Base-by-base conservation (phyloP, 92 coral and sea anemone species). In the Palythoa grandis region DNA sequence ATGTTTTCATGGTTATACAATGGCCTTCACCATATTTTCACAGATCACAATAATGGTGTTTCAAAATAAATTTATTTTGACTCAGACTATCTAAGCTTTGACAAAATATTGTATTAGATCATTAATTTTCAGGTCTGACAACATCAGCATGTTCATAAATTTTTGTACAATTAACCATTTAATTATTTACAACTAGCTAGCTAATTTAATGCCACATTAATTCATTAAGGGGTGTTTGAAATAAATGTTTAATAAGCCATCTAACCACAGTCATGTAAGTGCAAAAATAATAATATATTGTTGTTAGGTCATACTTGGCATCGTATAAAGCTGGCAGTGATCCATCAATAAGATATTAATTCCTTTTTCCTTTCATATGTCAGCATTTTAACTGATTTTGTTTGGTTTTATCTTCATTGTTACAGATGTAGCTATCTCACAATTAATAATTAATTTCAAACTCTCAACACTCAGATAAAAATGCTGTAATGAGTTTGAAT, bases 141-240 rank as follows among this genome's bases (percentile, higher is more conserved):
- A 66, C 43, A 23, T 29, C 60, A 57, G n/a, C 38, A 53, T 57
- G 35, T 25, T 1, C n/a, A 66, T 38, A 37, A 7, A 24, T 66
- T 70, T 67, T 16, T 14, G 29, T 39, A 63, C 11, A n/a, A n/a
- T 63, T 24, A 13, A 66, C 40, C 25, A 47, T 48, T 80, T 65
- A 43, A 80, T 80, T 66, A 80, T 80, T 80, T 67, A 80, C 66
- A 66, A 19, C 53, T 53, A 52, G 43, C 25, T 56, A n/a, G 85
- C 29, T 66, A 65, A 80, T 80, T 76, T 22, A 47, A 80, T 13
- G 53, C 24, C 85, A 80, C 39, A 65, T 60, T 20, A 66, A 80
- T 37, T 25, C 24, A 69, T 69, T 69, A 25, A 80, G 85, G 40
- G 47, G 58, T 80, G 85, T 80, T 80, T 80, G 57, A n/a, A 43